Base-by-base conservation (phyloP, 2,888 invertebrate genomes). In the Prosopocoilus inquinatus region DNA sequence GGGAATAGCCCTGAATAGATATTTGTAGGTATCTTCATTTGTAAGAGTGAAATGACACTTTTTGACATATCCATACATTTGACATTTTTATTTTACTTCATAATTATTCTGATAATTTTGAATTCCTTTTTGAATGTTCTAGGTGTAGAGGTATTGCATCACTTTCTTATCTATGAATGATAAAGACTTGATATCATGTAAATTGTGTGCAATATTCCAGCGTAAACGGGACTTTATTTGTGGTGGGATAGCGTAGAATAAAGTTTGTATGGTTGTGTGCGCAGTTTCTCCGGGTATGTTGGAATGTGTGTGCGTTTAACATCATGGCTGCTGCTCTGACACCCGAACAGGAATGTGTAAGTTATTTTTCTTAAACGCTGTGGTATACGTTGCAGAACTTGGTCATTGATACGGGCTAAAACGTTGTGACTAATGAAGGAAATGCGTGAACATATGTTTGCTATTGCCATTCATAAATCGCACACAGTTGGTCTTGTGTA, bases 281-380 rank as follows among this genome's bases (percentile, higher is more conserved):
- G 55, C 56, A 57, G 57, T 59, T 54, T 41, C 39, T 34, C 46
- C 50, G 57, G 51, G 48, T 47, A 54, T 61, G 57, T 46, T 52
- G 48, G 58, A 51, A 59, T 55, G 61, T 59, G 58, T 57, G 61
- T 59, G 55, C 50, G 55, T 44, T 50, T 50, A 70, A 71, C 75
- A 79, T 79, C 72, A 83, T 83, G 88, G 87, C 88, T 82, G 85
- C 87, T 80, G 84, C 83, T 74, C 81, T 89, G 81, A 86, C 88
- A 80, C 83, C 84, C 76, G 88, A 89, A 78, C 88, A 89, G 76
- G 88, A 89, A 80, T 83, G 85, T 83, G 89, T 89, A 77, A 87
- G 86, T 84, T 70, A 70, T 69, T 62, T 58, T 54, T 20, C 49
- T 41, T 46, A 39, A 47, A 49, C 20, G 35, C 28, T 34, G 32